Conservation (phyloP, 2,113 vertebrate species). For the Dicerorhinus sumatrensis region DNA sequence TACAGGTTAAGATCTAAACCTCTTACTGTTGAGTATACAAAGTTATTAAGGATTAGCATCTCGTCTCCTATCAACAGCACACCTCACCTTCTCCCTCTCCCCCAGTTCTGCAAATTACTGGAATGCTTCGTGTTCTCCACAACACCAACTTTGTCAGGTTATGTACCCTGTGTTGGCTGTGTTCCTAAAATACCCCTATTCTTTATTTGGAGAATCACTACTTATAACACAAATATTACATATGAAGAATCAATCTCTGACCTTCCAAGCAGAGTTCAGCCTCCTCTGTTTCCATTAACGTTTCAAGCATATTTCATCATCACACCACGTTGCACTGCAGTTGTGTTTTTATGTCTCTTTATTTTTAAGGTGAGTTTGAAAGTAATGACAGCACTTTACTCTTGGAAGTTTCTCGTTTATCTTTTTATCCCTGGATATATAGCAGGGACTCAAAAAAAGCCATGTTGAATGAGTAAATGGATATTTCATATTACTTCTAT, state of each 20-base stretch:
- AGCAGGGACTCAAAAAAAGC: neutral
- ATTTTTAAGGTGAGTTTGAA: conserved; percentile 47
- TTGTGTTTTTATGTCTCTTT: conserved; percentile 33
- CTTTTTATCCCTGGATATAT: neutral
- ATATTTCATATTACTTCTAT: neutral
- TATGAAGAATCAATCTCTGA: neutral
- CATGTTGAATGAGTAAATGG: conserved; percentile 29
- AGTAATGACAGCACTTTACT: neutral
- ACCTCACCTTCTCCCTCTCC: neutral
- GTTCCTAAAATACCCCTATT: neutral
- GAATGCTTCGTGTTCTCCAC: neutral
- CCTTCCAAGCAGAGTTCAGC: neutral
- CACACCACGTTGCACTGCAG: neutral
- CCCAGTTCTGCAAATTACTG: neutral
- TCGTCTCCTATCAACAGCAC: neutral
- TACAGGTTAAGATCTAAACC: neutral
- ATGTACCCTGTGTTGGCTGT: neutral
- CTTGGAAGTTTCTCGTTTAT: neutral
- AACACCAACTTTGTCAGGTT: neutral
- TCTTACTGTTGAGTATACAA: neutral
- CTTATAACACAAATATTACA: neutral
- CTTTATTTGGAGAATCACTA: neutral
- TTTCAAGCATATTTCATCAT: neutral
- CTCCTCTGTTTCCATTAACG: neutral
- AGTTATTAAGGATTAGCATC: conserved; percentile 2